Evolutionary conservation across 2,797 vertebrate genomes (phyloP).

Genomic region (Coregonus suidteri): DNA sequence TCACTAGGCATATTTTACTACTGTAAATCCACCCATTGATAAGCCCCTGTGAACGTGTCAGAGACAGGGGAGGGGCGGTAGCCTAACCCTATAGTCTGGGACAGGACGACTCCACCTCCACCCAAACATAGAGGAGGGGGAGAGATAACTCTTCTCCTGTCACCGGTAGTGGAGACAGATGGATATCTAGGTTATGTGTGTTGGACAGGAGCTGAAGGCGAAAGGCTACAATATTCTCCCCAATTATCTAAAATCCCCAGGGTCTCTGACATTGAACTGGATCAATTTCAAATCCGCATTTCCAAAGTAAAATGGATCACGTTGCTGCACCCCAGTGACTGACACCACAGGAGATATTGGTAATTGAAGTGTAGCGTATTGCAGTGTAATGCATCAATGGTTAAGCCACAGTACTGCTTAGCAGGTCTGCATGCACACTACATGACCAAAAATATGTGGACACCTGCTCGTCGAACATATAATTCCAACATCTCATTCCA

Average conservation of each 20-base stretch:
- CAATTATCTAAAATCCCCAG: background rate
- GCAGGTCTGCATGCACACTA: background rate
- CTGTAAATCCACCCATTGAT: constrained; percentile 1
- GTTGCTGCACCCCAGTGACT: background rate
- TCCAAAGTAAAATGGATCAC: background rate
- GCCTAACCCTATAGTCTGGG: background rate
- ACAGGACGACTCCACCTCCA: background rate
- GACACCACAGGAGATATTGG: background rate
- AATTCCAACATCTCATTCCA: no score
- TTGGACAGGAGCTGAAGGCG: background rate
- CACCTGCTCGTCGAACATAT: no score
- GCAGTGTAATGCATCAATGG: background rate
- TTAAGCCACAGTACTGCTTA: background rate
- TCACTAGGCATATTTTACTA: no score
- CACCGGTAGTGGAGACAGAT: background rate
- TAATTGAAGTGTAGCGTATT: background rate
- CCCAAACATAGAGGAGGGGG: constrained; percentile 2
- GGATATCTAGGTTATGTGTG: background rate
- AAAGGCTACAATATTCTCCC: background rate
- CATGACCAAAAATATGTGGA: no score
- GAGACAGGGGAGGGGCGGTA: background rate
- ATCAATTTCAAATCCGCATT: background rate
- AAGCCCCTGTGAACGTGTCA: background rate
- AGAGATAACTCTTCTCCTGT: background rate
- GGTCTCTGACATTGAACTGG: background rate